Evolutionary conservation across 2,888 invertebrate species (phyloP).

Genomic region (Leptura quadrifasciata): DNA sequence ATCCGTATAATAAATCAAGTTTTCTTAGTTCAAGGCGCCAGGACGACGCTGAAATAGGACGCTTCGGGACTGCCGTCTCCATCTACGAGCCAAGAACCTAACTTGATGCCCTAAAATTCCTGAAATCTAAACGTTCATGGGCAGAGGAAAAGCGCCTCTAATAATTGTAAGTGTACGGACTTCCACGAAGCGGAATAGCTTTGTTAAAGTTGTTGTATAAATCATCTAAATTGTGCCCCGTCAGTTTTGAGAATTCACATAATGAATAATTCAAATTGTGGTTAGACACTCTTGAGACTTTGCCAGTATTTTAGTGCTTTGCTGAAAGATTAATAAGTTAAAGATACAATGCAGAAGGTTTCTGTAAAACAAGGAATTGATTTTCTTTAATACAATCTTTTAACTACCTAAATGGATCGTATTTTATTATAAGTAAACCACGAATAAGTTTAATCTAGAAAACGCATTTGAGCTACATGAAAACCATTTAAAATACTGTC

Average conservation of each 20-base stretch:
- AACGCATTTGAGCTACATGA: too few relatives aligned
- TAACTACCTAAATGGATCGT: not conserved
- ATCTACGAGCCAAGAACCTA: slow-evolving; percentile 60
- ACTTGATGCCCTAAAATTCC: slow-evolving; percentile 38
- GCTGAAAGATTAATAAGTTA: slow-evolving; percentile 12
- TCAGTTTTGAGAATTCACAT: slow-evolving; percentile 59
- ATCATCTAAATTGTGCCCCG: slow-evolving; percentile 58
- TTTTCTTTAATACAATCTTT: not conserved
- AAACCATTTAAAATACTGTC: too few relatives aligned
- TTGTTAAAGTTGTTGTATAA: slow-evolving; percentile 52
- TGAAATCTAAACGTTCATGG: slow-evolving; percentile 17
- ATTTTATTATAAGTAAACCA: too few relatives aligned
- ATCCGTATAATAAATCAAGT: slow-evolving; percentile 63
- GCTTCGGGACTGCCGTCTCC: slow-evolving; percentile 60
- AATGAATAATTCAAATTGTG: slow-evolving; percentile 59
- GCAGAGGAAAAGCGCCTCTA: slow-evolving; percentile 5
- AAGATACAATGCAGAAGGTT: slow-evolving; percentile 11
- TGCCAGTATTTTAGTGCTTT: slow-evolving; percentile 48
- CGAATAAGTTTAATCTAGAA: too few relatives aligned
- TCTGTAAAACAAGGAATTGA: not conserved
- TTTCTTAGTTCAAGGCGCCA: slow-evolving; percentile 68
- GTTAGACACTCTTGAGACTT: slow-evolving; percentile 57
- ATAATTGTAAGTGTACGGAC: slow-evolving; percentile 3
- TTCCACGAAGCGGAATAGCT: not conserved
- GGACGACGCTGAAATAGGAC: slow-evolving; percentile 63